A percentile compares a stretch with the other conserved stretches of the same genome.
Evolutionary conservation across 2,888 invertebrate species (phyloP).

Genomic region (Metallyticus violacea): DNA sequence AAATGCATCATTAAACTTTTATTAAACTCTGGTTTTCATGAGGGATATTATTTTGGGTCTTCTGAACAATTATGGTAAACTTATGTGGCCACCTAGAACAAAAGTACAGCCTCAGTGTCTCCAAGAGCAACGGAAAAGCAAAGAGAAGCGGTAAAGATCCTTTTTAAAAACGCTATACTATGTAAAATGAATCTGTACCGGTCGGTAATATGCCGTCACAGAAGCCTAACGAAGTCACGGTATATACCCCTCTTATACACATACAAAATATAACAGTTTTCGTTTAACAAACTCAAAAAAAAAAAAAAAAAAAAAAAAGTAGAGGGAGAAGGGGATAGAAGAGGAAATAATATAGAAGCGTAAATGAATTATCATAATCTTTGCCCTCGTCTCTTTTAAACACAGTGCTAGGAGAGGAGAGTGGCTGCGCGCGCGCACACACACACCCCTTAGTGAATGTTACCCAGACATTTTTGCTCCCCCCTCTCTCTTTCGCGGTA

Average conservation of each 20-base stretch:
- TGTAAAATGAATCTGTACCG: slow-evolving; percentile 7
- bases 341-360: slow-evolving; percentile 18
- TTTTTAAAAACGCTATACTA: neutral
- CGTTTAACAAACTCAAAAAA: slow-evolving; percentile 14
- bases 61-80: neutral
- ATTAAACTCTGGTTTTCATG: no score
- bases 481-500: neutral
- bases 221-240: slow-evolving; percentile 12
- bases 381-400: slow-evolving; percentile 5
- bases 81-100: neutral
- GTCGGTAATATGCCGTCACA: neutral
- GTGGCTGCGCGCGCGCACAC: neutral
- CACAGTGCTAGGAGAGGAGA: neutral
- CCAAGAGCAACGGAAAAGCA: neutral
- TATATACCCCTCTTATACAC: neutral
- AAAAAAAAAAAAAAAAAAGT: neutral
- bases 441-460: slow-evolving; percentile 4
- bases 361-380: slow-evolving; percentile 20
- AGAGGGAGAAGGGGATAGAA: neutral
- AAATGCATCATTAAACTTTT: no score
- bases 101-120: neutral
- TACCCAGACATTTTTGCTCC: slow-evolving; percentile 9
- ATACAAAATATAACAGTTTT: slow-evolving; percentile 18
- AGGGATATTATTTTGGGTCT: no score
- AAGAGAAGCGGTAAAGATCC: neutral